Conservation (phyloP, 2,888 invertebrate species). For the Endomychus coccineus region DNA sequence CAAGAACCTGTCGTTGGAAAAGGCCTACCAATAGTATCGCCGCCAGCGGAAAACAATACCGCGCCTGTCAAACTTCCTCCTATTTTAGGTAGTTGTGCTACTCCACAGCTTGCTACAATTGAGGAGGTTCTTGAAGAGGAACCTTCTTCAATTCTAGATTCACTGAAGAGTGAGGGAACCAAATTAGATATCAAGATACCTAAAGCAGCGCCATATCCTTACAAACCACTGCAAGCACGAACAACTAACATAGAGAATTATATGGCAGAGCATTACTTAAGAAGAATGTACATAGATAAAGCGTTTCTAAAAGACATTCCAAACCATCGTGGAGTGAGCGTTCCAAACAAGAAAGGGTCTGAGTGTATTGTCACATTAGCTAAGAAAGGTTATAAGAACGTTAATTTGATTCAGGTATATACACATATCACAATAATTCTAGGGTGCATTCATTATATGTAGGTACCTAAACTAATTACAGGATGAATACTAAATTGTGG, state of each 20-base stretch:
- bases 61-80: no score
- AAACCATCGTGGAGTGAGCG: constrained; percentile 32
- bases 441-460: no score
- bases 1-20: no score
- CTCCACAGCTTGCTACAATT: no score
- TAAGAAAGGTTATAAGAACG: constrained; percentile 33
- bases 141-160: constrained; percentile 7
- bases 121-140: constrained; percentile 1
- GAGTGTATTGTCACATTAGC: constrained; percentile 32
- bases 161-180: constrained; percentile 6
- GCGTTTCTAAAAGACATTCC: constrained; percentile 39
- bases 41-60: no score
- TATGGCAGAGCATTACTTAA: constrained; percentile 43
- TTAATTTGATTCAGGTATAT: constrained; percentile 36
- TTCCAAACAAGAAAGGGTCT: constrained; percentile 40
- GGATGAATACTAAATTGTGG: no score
- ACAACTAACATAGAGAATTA: constrained; percentile 41
- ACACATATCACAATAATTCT: no score
- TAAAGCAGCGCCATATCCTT: constrained; percentile 20
- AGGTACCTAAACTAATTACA: no score
- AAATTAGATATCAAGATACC: constrained; percentile 15
- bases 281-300: constrained; percentile 42
- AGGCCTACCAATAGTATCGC: no score
- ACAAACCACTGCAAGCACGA: constrained; percentile 38
- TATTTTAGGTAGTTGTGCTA: no score